Evolutionary conservation across 2,113 vertebrate species (phyloP), one percentile per base, ranked within the genome.

Genomic region (Loxodonta africana): DNA sequence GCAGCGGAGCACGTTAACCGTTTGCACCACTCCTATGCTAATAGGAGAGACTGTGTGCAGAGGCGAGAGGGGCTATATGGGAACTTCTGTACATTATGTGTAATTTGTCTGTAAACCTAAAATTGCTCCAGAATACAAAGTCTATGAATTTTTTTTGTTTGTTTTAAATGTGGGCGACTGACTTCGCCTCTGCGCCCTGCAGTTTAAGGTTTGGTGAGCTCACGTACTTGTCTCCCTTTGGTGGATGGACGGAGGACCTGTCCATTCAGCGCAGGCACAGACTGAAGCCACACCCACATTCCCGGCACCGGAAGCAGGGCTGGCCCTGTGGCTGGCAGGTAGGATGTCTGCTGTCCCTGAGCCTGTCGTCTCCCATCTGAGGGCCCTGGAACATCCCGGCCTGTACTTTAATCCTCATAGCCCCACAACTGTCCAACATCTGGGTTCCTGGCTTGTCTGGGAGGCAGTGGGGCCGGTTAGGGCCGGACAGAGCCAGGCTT

Each of bases 261-360:
- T 9, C 8, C 6, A 17, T 12, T 28, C 5, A 25, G 46, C 0
- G 14, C 46, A 46, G 37, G 8, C 1, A 48, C 2, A 9, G 25
- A 15, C 3, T 4, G 8, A 9, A 71, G n/a, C 20, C 25, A 12
- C 28, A 37, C 8, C 7, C 1, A 44, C 12, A 8, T 9, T 30
- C 62, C 46, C 28, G 62, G 26, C 25, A 28, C 20, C 23, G 51
- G 10, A 44, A 23, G 12, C 1, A 17, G 37, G 46, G 41, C 46
- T 74, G 63, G 33, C 28, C 7, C 4, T 21, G 17, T 14, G 67
- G 9, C 69, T 92, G 41, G 41, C 46, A 18, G n/a, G 53, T 8
- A 30, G 8, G 6, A 25, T 0, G 0, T 2, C 25, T 33, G 30
- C 26, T 63, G 44, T 12, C 14, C 8, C 51, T 69, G 53, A 84